Base-by-base conservation (phyloP, 1,140 invertebrate species). In the Goniozus legneri region DNA sequence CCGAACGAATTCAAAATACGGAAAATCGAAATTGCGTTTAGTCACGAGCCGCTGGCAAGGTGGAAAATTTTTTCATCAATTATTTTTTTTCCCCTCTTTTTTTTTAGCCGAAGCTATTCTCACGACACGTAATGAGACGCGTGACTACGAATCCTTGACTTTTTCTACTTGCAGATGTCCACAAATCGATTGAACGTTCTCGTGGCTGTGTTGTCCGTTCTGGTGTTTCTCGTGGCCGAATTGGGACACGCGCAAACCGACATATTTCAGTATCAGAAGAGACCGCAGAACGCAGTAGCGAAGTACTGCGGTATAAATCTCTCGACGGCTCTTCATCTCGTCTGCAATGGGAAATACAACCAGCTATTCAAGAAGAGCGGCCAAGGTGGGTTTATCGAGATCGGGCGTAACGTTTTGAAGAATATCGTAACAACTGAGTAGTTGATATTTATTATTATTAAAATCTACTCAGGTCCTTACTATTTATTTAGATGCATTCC, bases 291-390 rank as follows among this genome's bases (percentile, higher is more conserved):
- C 24, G 32, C 52, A 30, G 40, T 49, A 20, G 63, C 60, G 15
- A 65, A 65, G 36, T 75, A 74, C 46, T 77, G 75, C 44, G 75
- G 75, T 21, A 57, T 62, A 36, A 56, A 62, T 44, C 60, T 77
- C 19, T 64, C 73, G 2, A 67, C 59, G 47, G 63, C 64, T 4
- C 45, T 77, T 19, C 60, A 68, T 39, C 48, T 67, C 36, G 37
- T 77, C 16, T 77, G 75, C 44, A 58, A 64, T 30, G 69, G 75
- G 16, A 51, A 60, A 27, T 77, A 76, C 37, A 71, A 76, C 52
- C 47, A 62, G 1, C 69, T 72, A 65, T 75, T 75, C 46, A 72
- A 73, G 40, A 77, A 75, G 47, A 67, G 55, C 39, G 62, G 38
- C 22, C 63, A 67, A 66, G 72, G 73, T 72, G 44, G 34, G 52